A percentile compares a stretch with the other conserved stretches of the same genome.
phyloP scores from a whole-genome alignment of 2,888 invertebrate species.

The Limnephilus marmoratus region DNA sequence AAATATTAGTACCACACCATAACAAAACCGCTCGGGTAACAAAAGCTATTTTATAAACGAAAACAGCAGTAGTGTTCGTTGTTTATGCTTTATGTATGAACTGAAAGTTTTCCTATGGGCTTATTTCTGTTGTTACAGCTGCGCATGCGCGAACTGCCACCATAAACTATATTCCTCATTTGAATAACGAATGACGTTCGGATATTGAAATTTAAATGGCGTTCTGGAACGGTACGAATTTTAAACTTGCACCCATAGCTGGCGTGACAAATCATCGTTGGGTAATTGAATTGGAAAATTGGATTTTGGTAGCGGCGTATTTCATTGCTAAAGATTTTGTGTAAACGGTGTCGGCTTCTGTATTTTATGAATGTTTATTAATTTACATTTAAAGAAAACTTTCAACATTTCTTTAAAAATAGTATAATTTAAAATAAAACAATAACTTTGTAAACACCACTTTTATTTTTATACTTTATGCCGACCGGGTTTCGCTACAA shows the following conservation, averaged over 20 bases:
- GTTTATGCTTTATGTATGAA: conserved; percentile 15
- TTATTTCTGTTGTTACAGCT: conserved; percentile 36
- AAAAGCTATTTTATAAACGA: conserved; percentile 3
- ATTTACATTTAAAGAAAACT: no score
- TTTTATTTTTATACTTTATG: no score
- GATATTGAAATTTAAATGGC: conserved; percentile 47
- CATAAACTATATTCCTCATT: conserved; percentile 46
- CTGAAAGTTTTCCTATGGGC: conserved; percentile 14
- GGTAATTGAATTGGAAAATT: conserved; percentile 39
- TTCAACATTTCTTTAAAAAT: no score
- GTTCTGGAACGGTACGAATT: conserved; percentile 42
- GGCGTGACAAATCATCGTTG: conserved; percentile 40
- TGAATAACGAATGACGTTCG: conserved; percentile 50
- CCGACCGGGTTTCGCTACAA: no score
- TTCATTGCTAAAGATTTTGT: not conserved
- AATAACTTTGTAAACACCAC: no score
- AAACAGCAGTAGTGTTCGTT: not conserved
- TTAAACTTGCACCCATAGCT: conserved; percentile 26
- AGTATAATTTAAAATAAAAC: no score
- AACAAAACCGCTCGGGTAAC: not conserved
- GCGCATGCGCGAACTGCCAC: conserved; percentile 18
- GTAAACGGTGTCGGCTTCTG: not conserved
- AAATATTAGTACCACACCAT: not conserved
- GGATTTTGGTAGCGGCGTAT: not conserved
- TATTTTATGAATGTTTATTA: not conserved